These are phyloP conservation scores for Trypoxylon attenuatum DNA, from an alignment of 2,888 invertebrate genomes.

Conservation along the genomic window DNA sequence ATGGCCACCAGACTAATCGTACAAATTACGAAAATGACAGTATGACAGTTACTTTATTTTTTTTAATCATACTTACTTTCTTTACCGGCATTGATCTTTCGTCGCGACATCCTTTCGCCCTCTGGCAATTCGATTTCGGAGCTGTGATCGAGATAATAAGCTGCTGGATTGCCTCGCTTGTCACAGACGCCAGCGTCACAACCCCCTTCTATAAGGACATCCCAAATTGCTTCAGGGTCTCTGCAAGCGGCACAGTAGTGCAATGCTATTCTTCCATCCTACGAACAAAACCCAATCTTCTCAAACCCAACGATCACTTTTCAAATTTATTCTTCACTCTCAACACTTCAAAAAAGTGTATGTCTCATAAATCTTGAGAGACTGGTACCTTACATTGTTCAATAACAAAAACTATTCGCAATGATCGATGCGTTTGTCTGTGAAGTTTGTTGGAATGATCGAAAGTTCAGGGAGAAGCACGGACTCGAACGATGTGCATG, in stretches of 20 bases:
- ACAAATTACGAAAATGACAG: too few relatives aligned
- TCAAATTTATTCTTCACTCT: too few relatives aligned
- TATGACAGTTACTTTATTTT: not conserved
- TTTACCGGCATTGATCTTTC: slow-evolving; percentile 56
- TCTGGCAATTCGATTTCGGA: slow-evolving; percentile 77
- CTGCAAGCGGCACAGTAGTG: slow-evolving; percentile 81
- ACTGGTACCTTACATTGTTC: too few relatives aligned
- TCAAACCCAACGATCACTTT: too few relatives aligned
- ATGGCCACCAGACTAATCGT: too few relatives aligned
- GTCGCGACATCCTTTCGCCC: slow-evolving; percentile 59
- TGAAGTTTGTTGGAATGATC: too few relatives aligned
- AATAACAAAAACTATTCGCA: too few relatives aligned
- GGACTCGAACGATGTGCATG: too few relatives aligned
- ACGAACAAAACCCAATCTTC: not conserved
- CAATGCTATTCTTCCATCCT: slow-evolving; percentile 82
- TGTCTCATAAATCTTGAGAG: too few relatives aligned
- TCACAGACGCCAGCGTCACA: slow-evolving; percentile 80
- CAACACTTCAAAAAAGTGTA: too few relatives aligned
- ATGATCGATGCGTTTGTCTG: too few relatives aligned
- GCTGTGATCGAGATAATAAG: slow-evolving; percentile 78
- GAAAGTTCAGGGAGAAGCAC: too few relatives aligned
- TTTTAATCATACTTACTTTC: slow-evolving; percentile 63
- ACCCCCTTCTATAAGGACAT: slow-evolving; percentile 78
- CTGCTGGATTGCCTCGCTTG: slow-evolving; percentile 77
- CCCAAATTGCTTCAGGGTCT: slow-evolving; percentile 79